Evolutionary conservation across 2,113 vertebrate species (phyloP).

Genomic region (Campylomormyrus numenius): DNA sequence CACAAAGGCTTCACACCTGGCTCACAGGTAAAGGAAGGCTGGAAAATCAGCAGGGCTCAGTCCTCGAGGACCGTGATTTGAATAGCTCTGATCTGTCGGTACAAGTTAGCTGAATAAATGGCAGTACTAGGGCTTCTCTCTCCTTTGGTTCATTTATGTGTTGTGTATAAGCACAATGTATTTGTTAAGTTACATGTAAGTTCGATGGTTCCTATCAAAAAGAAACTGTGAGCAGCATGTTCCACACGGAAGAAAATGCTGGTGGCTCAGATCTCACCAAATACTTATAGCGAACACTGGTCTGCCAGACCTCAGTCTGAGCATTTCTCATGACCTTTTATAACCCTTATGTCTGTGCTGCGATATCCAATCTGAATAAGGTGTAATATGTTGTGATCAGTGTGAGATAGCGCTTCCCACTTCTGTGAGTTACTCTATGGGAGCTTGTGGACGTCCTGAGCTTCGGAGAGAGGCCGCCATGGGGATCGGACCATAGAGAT

Average conservation of each 20-base stretch:
- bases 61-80: too few relatives aligned
- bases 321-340: not conserved
- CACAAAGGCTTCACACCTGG: too few relatives aligned
- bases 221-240: not conserved
- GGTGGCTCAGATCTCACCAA: not conserved
- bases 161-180: not conserved
- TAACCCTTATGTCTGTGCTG: not conserved
- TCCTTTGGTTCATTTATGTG: not conserved
- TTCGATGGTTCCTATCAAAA: not conserved
- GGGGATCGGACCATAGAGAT: constrained; percentile 33
- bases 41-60: too few relatives aligned
- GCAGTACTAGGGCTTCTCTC: not conserved
- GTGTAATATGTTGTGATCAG: not conserved
- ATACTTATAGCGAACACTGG: not conserved
- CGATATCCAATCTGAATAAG: not conserved
- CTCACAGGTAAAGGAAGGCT: too few relatives aligned
- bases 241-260: not conserved
- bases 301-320: not conserved
- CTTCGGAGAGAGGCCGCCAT: not conserved
- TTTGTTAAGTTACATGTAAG: not conserved
- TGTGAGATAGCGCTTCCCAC: not conserved
- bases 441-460: not conserved
- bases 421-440: not conserved
- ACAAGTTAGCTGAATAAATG: not conserved
- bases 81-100: too few relatives aligned